Evolutionary conservation across 2,797 vertebrate genomes (phyloP).

Genomic region (Eidolon dupreanum): DNA sequence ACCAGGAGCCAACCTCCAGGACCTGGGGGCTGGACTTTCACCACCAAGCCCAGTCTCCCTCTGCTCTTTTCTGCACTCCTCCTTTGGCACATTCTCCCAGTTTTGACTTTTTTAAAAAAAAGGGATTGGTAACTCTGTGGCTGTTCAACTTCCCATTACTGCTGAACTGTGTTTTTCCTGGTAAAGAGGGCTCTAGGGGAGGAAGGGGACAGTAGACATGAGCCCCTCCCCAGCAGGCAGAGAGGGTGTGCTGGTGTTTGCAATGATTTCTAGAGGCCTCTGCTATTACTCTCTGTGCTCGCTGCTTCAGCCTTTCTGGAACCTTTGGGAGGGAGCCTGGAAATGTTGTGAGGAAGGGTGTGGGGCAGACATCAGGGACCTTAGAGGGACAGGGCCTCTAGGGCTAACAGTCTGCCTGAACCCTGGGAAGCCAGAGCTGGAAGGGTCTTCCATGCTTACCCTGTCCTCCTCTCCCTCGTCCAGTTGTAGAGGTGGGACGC

Average conservation of each 20-base stretch:
- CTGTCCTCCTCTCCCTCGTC: background rate
- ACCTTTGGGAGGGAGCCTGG: background rate
- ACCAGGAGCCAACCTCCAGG: fast-evolving
- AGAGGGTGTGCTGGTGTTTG: background rate
- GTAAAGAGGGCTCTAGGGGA: background rate
- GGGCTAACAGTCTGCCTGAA: background rate
- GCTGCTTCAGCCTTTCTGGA: background rate
- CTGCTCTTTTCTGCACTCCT: background rate
- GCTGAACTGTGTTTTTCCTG: background rate
- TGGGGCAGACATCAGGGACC: too few relatives aligned
- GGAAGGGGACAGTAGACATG: too few relatives aligned
- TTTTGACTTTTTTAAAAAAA: background rate
- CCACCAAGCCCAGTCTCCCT: too few relatives aligned
- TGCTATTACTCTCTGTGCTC: background rate
- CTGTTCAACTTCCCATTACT: background rate
- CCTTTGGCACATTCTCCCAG: background rate
- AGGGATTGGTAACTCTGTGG: background rate
- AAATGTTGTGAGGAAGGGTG: background rate
- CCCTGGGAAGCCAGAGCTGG: background rate
- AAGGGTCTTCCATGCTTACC: background rate
- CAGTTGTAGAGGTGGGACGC: background rate
- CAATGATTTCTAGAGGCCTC: background rate
- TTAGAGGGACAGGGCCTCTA: background rate
- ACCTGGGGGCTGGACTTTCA: background rate
- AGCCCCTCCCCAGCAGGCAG: background rate